phyloP scores from a whole-genome alignment of 2,888 invertebrate species.

The Miltochrista miniata region DNA sequence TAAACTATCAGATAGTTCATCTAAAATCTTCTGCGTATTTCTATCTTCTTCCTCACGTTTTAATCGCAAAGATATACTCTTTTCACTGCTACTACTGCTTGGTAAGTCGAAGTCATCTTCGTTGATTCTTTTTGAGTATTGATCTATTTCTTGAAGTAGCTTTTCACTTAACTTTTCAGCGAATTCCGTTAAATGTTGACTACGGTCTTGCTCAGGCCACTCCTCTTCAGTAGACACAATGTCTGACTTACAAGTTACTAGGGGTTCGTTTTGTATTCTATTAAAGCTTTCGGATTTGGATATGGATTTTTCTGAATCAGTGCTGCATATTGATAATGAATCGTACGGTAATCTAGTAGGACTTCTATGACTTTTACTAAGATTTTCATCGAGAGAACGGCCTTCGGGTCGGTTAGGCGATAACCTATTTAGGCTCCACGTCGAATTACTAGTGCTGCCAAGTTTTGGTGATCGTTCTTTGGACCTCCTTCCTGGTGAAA shows the following conservation, averaged over 20 bases:
- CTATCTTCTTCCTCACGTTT: conserved; percentile 78
- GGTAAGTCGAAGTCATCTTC: conserved; percentile 81
- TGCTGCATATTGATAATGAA: conserved; percentile 77
- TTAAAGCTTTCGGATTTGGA: conserved; percentile 81
- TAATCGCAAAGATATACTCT: conserved; percentile 77
- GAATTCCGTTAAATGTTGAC: conserved; percentile 89
- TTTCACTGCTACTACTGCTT: conserved; percentile 79
- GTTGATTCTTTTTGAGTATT: conserved; percentile 78
- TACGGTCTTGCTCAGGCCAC: conserved; percentile 86
- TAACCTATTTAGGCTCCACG: conserved; percentile 77
- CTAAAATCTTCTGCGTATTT: conserved; percentile 76
- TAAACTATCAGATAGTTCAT: conserved; percentile 76
- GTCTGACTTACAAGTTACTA: conserved; percentile 80
- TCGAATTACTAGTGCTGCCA: conserved; percentile 78
- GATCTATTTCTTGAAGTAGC: conserved; percentile 90
- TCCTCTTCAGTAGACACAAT: conserved; percentile 77
- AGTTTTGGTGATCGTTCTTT: conserved; percentile 79
- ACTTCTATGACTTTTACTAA: conserved; percentile 73
- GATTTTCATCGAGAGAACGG: conserved; percentile 74
- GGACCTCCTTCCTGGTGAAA: conserved; percentile 77
- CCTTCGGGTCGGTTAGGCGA: conserved; percentile 80
- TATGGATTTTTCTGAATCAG: conserved; percentile 79
- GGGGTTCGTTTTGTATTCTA: conserved; percentile 76
- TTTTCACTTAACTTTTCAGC: conserved; percentile 93
- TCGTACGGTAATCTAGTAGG: conserved; percentile 77